Percentiles rank a stretch among this genome's conserved stretches.
phyloP scores from a whole-genome alignment of 2,888 invertebrate genomes.

The Harpagoxenus sublaevis region DNA sequence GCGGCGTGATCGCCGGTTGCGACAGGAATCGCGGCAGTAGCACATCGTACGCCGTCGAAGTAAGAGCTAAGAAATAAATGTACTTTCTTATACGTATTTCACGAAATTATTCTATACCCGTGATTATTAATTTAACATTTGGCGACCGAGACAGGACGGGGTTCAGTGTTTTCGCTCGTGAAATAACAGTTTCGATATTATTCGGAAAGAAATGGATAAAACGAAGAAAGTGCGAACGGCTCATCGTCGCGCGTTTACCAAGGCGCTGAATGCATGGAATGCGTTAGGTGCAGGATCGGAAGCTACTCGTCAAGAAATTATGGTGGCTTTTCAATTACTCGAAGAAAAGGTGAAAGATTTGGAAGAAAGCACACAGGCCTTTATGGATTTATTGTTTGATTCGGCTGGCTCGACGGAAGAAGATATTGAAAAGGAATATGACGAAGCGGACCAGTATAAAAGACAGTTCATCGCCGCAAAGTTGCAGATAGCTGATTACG shows the following conservation, averaged over 20 bases:
- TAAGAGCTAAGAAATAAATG: too few relatives aligned
- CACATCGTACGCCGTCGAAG: too few relatives aligned
- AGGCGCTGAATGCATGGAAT: neutral
- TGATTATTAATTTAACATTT: neutral
- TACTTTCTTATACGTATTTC: too few relatives aligned
- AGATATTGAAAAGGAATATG: neutral
- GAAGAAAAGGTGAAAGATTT: neutral
- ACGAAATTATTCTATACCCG: too few relatives aligned
- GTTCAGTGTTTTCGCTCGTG: neutral
- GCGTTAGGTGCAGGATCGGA: neutral
- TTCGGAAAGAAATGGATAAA: neutral
- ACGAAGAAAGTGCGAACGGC: neutral
- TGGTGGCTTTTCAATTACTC: neutral
- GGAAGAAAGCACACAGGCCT: neutral
- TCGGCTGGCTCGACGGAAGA: neutral
- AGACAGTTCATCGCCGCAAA: neutral
- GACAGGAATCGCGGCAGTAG: too few relatives aligned
- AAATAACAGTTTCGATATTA: neutral
- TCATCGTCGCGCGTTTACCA: neutral
- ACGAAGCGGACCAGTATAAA: neutral
- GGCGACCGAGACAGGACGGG: neutral
- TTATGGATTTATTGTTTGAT: neutral
- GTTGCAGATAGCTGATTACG: neutral
- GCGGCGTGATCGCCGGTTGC: too few relatives aligned
- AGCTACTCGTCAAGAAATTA: neutral